Conservation (phyloP, 2,888 invertebrate genomes). For the Cerceris ruficornis region DNA sequence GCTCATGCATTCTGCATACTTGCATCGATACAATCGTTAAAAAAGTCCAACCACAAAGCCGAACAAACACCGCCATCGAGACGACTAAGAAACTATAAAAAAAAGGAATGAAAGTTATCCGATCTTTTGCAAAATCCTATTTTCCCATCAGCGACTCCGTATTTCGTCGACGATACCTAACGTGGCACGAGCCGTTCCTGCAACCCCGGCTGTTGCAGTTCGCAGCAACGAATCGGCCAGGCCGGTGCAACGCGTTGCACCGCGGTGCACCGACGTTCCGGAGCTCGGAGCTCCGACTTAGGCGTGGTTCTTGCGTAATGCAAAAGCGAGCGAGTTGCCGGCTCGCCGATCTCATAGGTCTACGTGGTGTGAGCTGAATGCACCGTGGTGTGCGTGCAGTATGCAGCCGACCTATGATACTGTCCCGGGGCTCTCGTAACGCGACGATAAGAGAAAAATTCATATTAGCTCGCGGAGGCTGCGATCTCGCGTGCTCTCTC, state of each 20-base stretch:
- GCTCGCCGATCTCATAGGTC: slow-evolving; percentile 55
- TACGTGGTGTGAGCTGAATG: slow-evolving; percentile 25
- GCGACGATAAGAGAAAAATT: slow-evolving; percentile 53
- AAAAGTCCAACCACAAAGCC: too few species aligned
- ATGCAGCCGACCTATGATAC: slow-evolving; percentile 36
- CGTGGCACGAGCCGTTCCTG: background rate
- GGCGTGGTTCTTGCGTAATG: slow-evolving; percentile 77
- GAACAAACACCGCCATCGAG: too few species aligned
- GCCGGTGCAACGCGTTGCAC: slow-evolving; percentile 33
- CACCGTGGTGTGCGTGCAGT: slow-evolving; percentile 13
- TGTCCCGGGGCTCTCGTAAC: slow-evolving; percentile 45
- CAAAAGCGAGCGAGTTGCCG: slow-evolving; percentile 72
- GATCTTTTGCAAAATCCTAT: too few species aligned
- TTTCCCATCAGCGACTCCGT: too few species aligned
- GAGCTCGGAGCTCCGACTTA: slow-evolving; percentile 67
- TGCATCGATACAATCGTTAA: too few species aligned
- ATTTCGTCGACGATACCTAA: background rate
- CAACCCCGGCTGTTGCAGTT: too few species aligned
- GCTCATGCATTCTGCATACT: too few species aligned
- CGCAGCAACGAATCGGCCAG: background rate
- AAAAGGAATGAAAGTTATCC: too few species aligned
- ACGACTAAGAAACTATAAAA: too few species aligned
- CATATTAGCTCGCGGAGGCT: slow-evolving; percentile 54
- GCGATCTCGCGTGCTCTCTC: slow-evolving; percentile 23
- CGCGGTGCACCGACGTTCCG: slow-evolving; percentile 25